Percentiles rank a stretch among this genome's conserved stretches.
Evolutionary conservation across 2,888 invertebrate species (phyloP).

Genomic region (Odontothrips loti): DNA sequence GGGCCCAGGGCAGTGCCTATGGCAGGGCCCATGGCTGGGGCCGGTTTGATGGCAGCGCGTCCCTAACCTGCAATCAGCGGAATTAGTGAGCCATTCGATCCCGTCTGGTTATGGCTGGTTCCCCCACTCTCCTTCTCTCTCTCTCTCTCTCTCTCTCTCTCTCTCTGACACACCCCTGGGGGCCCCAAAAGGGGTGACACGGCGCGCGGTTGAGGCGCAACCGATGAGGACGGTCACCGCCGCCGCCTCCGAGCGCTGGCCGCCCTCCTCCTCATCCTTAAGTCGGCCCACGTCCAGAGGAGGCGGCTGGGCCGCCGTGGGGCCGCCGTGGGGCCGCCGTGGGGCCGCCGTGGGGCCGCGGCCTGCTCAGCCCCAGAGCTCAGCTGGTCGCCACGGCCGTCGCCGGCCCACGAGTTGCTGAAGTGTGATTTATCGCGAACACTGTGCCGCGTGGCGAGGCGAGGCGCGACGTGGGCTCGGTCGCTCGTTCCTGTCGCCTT

Average conservation of each 20-base stretch:
- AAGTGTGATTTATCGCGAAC: conserved; percentile 17
- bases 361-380: neutral
- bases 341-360: no score
- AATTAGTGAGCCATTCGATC: neutral
- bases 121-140: neutral
- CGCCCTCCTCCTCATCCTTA: neutral
- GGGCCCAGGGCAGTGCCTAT: neutral
- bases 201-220: no score
- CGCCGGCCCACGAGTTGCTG: conserved; percentile 14
- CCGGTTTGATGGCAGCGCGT: neutral
- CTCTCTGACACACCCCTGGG: neutral
- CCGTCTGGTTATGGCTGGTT: neutral
- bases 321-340: no score
- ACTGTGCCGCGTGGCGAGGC: neutral
- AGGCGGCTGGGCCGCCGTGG: neutral
- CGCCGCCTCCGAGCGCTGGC: neutral
- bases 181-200: no score
- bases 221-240: neutral
- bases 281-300: conserved; percentile 12
- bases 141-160: conserved; percentile 11
- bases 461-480: neutral
- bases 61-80: conserved; percentile 4
- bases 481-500: neutral
- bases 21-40: neutral
- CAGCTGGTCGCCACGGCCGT: neutral